Conservation (phyloP, 2,113 vertebrate species). For the Tachysurus vachellii region DNA sequence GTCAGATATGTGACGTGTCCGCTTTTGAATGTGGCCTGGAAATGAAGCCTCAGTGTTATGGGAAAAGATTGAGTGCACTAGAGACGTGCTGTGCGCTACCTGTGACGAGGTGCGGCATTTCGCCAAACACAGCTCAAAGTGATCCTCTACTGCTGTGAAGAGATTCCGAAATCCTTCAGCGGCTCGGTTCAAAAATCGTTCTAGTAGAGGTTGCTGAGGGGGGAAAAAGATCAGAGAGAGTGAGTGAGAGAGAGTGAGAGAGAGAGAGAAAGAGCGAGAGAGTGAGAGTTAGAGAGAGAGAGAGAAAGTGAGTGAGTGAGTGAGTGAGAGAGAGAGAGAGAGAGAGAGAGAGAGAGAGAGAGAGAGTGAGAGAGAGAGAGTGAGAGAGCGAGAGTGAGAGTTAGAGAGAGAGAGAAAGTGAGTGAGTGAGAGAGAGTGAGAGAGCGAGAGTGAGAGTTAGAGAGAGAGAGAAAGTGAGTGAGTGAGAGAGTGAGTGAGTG, state of each 20-base stretch:
- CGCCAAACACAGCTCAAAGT: constrained; percentile 94
- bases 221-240: constrained; percentile 40
- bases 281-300: neutral
- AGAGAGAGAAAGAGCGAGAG: neutral
- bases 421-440: neutral
- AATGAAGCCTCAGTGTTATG: neutral
- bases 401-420: neutral
- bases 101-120: constrained; percentile 97
- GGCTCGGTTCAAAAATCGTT: constrained; percentile 91
- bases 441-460: neutral
- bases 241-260: neutral
- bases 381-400: neutral
- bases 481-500: neutral
- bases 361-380: neutral
- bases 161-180: constrained; percentile 94
- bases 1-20: no score
- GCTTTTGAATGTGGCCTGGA: no score
- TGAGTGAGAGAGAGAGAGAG: neutral
- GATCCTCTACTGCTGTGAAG: constrained; percentile 95
- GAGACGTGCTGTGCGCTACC: constrained; percentile 68
- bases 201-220: constrained; percentile 87
- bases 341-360: neutral
- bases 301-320: no score
- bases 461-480: neutral
- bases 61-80: neutral